These are phyloP conservation scores for Gambusia yucatana DNA, from an alignment of 2,797 vertebrate genomes.

Conservation along the genomic window DNA sequence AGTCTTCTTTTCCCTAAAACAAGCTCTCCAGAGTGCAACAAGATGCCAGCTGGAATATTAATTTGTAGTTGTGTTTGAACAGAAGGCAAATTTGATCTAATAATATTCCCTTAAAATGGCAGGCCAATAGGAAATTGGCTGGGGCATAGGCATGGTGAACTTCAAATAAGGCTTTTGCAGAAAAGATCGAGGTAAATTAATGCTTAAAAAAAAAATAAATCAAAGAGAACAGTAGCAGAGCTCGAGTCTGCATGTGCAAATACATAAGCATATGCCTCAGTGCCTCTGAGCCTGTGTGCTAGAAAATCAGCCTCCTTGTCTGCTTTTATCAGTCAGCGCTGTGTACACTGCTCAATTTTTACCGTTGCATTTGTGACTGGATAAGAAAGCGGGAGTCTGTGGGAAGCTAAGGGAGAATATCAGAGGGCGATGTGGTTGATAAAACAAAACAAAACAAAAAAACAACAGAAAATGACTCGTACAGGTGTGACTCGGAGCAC, in stretches of 20 bases:
- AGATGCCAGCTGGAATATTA: constrained; percentile 42
- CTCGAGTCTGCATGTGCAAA: constrained; percentile 30
- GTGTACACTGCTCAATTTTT: constrained; percentile 22
- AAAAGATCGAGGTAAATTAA: constrained; percentile 17
- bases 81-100: constrained; percentile 20
- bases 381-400: constrained; percentile 38
- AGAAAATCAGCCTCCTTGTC: constrained; percentile 35
- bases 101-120: constrained; percentile 21
- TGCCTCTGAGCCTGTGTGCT: constrained; percentile 41
- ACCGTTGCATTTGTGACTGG: constrained; percentile 27
- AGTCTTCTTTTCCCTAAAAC: constrained; percentile 50
- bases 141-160: constrained; percentile 10
- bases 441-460: constrained; percentile 18
- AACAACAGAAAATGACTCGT: constrained; percentile 25
- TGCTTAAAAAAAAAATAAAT: constrained; percentile 6
- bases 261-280: constrained; percentile 36
- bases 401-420: constrained; percentile 22
- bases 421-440: background rate
- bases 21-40: constrained; percentile 37
- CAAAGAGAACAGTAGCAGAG: constrained; percentile 27
- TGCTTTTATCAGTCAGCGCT: constrained; percentile 45
- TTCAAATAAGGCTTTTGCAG: constrained; percentile 17
- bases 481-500: background rate
- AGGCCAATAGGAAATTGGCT: constrained; percentile 25
- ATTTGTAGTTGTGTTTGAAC: constrained; percentile 40